phyloP scores from a whole-genome alignment of 1,140 invertebrate genomes.

The Rhagoletis pomonella region DNA sequence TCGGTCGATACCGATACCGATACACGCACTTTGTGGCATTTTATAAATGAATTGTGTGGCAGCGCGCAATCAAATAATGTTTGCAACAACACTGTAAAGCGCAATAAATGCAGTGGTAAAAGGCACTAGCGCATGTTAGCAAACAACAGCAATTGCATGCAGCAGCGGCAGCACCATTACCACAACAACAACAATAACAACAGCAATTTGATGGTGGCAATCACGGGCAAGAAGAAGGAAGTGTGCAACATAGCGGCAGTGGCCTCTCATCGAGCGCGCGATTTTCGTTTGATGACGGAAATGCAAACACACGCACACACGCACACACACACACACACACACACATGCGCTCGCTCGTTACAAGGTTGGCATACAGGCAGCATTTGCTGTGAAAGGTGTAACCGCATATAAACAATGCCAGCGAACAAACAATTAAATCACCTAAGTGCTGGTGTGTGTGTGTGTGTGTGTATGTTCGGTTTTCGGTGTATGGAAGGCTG shows the following conservation, averaged over 20 bases:
- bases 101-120: conserved; percentile 17
- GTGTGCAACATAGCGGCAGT: not conserved
- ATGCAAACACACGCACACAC: not conserved
- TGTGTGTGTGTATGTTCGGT: not conserved
- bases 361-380: too few species aligned
- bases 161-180: not conserved
- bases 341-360: not conserved
- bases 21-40: conserved; percentile 40
- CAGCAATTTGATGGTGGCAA: not conserved
- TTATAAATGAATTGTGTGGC: conserved; percentile 24
- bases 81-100: conserved; percentile 29
- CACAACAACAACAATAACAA: not conserved
- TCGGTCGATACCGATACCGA: not conserved
- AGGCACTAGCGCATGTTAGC: not conserved
- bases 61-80: conserved; percentile 14
- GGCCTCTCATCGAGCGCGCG: not conserved
- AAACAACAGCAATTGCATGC: not conserved
- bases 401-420: conserved; percentile 44
- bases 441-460: too few species aligned
- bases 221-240: not conserved
- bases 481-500: not conserved
- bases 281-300: conserved; percentile 28
- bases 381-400: conserved; percentile 15
- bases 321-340: not conserved
- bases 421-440: conserved; percentile 15